Conservation (phyloP, 2,888 invertebrate species). For the Ctena decussata region DNA sequence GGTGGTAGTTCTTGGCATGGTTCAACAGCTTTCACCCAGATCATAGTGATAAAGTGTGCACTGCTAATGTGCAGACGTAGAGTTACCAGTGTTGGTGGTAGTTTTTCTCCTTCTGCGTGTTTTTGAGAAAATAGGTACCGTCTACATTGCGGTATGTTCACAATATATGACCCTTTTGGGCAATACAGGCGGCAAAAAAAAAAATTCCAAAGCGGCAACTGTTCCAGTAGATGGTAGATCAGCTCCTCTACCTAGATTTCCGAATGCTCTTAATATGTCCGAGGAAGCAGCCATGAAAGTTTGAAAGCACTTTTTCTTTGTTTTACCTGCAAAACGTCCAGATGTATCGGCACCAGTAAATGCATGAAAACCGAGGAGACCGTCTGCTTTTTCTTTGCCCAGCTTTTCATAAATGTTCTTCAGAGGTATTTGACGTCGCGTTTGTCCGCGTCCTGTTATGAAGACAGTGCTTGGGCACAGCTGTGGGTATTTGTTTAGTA, state of each 20-base stretch:
- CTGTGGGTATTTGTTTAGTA: not conserved
- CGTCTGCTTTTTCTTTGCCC: not conserved
- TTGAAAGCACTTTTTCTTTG: not conserved
- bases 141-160: not conserved
- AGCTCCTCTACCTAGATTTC: not conserved
- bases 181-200: not conserved
- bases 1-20: not conserved
- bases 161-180: not conserved
- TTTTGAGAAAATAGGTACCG: conserved; percentile 1
- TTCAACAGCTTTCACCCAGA: conserved; percentile 4
- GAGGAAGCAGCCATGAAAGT: not conserved
- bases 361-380: not conserved
- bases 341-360: conserved; percentile 5
- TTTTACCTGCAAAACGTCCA: not conserved
- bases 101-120: not conserved
- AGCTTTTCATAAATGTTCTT: not conserved
- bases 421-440: not conserved
- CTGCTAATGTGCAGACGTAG: not conserved
- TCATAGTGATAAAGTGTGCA: not conserved
- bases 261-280: not conserved
- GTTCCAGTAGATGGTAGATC: not conserved
- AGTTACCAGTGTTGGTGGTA: not conserved
- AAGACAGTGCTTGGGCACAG: conserved; percentile 1
- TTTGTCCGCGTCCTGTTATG: not conserved
- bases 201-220: not conserved